Conservation (phyloP, 2,797 vertebrate species). For the Sibirionetta formosa region DNA sequence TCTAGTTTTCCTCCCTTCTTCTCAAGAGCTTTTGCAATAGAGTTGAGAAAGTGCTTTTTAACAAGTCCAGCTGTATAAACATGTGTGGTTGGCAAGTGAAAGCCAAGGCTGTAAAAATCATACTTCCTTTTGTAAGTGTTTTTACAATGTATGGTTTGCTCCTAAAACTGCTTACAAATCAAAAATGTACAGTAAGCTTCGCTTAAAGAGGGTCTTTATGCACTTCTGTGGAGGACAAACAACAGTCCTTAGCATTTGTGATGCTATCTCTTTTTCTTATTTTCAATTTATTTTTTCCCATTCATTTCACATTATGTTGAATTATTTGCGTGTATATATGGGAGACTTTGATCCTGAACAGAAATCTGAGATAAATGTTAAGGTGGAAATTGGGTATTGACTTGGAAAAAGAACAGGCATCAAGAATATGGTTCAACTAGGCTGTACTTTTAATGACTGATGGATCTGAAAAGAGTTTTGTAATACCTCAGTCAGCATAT, state of each 20-base stretch:
- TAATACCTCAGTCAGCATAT: neutral
- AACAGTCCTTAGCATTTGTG: neutral
- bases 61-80: conserved; percentile 60
- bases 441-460: neutral
- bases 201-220: neutral
- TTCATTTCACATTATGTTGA: neutral
- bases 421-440: neutral
- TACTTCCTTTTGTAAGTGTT: conserved; percentile 5
- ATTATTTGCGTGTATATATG: neutral
- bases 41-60: conserved; percentile 15
- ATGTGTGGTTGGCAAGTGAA: conserved; percentile 9
- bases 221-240: neutral
- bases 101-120: neutral
- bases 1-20: neutral
- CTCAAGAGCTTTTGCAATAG: neutral
- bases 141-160: conserved; percentile 10
- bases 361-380: neutral
- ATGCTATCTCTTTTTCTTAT: neutral
- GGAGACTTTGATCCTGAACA: neutral
- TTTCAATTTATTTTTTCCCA: neutral
- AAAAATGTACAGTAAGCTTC: neutral
- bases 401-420: neutral
- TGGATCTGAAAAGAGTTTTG: neutral
- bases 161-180: neutral
- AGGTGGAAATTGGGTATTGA: neutral